Percentiles rank a stretch among this genome's conserved stretches.
Evolutionary conservation across 2,888 invertebrate genomes (phyloP).

Genomic region (Phlogophora meticulosa): DNA sequence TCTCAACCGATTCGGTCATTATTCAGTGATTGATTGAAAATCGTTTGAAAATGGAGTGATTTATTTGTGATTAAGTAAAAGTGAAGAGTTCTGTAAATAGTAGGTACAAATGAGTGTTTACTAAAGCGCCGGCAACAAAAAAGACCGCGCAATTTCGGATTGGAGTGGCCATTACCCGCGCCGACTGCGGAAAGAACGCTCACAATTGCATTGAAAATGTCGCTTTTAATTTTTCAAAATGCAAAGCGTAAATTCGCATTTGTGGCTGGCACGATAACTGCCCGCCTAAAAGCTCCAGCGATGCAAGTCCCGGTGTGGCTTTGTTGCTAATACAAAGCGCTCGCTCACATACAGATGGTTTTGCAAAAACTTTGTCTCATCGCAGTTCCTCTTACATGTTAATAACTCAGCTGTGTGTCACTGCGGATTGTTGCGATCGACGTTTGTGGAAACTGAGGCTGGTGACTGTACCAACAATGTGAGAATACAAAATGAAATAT

Average conservation of each 20-base stretch:
- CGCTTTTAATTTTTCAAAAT: conserved; percentile 90
- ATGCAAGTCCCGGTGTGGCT: conserved; percentile 81
- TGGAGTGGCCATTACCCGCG: conserved; percentile 89
- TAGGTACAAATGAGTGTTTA: conserved; percentile 84
- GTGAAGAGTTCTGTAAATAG: conserved; percentile 73
- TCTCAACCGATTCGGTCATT: conserved; percentile 33
- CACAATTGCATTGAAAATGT: conserved; percentile 88
- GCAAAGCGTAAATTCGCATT: conserved; percentile 89
- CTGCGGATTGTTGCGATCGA: conserved; percentile 52
- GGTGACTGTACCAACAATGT: conserved; percentile 12
- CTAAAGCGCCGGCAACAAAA: conserved; percentile 82
- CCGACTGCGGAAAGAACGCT: conserved; percentile 86
- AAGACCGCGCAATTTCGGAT: conserved; percentile 83
- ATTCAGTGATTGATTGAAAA: conserved; percentile 49
- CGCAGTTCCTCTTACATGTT: conserved; percentile 70
- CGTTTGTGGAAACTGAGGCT: conserved; percentile 27
- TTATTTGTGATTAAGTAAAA: conserved; percentile 71
- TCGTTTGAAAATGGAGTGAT: conserved; percentile 57
- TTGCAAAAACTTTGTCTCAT: conserved; percentile 83
- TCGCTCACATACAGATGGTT: conserved; percentile 81
- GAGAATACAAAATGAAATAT: conserved; percentile 36
- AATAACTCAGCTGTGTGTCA: conserved; percentile 62
- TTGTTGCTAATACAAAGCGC: conserved; percentile 87
- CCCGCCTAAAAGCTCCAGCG: conserved; percentile 87
- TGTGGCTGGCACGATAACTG: conserved; percentile 85